These are phyloP conservation scores for Machimus atricapillus DNA, from an alignment of 2,888 invertebrate species.

Conservation along the genomic window DNA sequence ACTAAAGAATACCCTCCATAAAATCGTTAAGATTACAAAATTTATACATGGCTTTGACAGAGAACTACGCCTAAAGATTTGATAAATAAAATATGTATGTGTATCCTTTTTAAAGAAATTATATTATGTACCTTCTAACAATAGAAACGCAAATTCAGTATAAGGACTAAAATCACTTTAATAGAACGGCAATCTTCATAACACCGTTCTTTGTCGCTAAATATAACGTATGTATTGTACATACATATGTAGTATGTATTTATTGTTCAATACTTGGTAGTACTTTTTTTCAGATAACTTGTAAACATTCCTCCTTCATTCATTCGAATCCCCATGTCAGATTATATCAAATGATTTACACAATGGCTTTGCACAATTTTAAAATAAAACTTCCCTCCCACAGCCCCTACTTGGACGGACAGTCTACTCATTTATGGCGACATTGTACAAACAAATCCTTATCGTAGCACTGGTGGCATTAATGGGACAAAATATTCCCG, in stretches of 20 bases:
- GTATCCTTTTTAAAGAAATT: background rate
- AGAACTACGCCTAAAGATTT: background rate
- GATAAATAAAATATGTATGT: no score
- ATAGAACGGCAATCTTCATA: background rate
- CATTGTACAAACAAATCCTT: constrained; percentile 31
- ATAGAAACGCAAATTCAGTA: background rate
- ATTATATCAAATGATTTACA: background rate
- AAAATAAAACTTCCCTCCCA: background rate
- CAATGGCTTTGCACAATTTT: background rate
- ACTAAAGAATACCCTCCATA: no score
- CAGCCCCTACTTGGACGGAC: background rate
- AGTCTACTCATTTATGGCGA: constrained; percentile 36
- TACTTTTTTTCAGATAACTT: background rate
- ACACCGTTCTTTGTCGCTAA: background rate
- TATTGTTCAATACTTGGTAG: background rate
- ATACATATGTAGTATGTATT: background rate
- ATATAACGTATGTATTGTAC: background rate
- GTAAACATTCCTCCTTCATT: background rate
- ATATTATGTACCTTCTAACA: background rate
- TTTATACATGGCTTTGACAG: no score
- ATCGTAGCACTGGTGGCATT: constrained; percentile 20
- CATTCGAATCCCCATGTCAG: background rate
- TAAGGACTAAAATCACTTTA: background rate
- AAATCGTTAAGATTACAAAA: no score
- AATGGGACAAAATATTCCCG: constrained; percentile 32